phyloP scores from a whole-genome alignment of 2,113 vertebrate genomes.

The Actenoides hombroni region DNA sequence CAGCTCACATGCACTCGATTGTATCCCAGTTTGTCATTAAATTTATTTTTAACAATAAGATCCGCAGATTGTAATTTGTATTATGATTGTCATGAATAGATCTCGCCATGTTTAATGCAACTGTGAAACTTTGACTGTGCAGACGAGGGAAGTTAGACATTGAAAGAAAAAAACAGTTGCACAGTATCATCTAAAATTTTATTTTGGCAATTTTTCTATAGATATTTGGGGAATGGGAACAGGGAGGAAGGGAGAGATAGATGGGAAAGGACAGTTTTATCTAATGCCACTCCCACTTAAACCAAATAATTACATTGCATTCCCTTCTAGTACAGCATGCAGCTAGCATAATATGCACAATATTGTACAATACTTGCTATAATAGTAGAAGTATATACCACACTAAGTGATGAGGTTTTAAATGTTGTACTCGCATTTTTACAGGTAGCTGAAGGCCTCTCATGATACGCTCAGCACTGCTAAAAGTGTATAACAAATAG shows the following conservation, averaged over 20 bases:
- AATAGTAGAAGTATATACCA: not conserved
- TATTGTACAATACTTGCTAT: not conserved
- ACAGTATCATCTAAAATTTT: not conserved
- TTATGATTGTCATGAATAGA: not conserved
- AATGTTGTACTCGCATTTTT: not conserved
- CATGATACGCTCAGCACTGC: not conserved
- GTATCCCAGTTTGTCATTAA: not conserved
- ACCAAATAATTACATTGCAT: not conserved
- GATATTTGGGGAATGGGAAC: not conserved
- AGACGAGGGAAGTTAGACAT: not conserved
- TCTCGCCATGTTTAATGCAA: not conserved
- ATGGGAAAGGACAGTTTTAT: not conserved
- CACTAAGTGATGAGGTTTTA: not conserved
- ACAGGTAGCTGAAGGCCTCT: not conserved
- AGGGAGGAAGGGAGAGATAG: not conserved
- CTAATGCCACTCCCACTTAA: not conserved
- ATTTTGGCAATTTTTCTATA: not conserved
- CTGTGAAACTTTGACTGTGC: not conserved
- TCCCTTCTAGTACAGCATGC: not conserved
- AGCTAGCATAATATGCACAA: not conserved
- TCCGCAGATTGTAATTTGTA: constrained; percentile 6
- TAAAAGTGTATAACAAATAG: not conserved
- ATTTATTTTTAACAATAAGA: constrained; percentile 57
- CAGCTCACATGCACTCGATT: not conserved
- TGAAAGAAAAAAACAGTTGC: not conserved